Percentiles rank a stretch among this genome's conserved stretches.
Conservation (phyloP, 2,113 vertebrate species). For the Mohoua ochrocephala region DNA sequence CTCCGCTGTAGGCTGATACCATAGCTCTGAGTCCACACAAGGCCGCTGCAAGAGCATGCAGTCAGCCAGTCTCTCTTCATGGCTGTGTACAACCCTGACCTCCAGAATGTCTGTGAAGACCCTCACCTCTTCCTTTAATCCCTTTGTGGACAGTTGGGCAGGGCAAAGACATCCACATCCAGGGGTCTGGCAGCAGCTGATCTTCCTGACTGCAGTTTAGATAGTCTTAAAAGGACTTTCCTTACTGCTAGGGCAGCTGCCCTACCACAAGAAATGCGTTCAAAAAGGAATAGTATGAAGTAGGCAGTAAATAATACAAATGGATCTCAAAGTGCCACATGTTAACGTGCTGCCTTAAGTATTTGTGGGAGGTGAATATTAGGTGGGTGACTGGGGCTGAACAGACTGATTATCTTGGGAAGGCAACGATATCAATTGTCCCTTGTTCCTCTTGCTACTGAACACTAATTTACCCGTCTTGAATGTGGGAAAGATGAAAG, state of each 20-base stretch:
- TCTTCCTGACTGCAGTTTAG: neutral
- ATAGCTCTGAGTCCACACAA: neutral
- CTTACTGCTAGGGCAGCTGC: neutral
- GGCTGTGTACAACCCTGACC: neutral
- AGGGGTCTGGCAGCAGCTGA: neutral
- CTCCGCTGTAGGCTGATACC: neutral
- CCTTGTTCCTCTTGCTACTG: neutral
- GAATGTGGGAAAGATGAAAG: neutral
- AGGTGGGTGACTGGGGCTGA: neutral
- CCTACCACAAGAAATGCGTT: neutral
- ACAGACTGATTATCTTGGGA: neutral
- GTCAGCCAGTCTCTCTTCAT: neutral
- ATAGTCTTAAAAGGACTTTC: neutral
- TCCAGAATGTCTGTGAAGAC: neutral
- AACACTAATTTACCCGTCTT: neutral
- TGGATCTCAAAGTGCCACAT: neutral
- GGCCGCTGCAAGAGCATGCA: neutral
- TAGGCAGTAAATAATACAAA: neutral
- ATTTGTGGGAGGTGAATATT: neutral
- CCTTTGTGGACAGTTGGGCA: neutral
- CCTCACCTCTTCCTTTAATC: neutral
- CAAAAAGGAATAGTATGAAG: neutral
- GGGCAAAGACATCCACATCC: neutral
- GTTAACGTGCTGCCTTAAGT: neutral
- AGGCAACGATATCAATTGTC: neutral